These are phyloP conservation scores for Anoura caudifer DNA, from an alignment of 2,113 vertebrate species.

Conservation along the genomic window DNA sequence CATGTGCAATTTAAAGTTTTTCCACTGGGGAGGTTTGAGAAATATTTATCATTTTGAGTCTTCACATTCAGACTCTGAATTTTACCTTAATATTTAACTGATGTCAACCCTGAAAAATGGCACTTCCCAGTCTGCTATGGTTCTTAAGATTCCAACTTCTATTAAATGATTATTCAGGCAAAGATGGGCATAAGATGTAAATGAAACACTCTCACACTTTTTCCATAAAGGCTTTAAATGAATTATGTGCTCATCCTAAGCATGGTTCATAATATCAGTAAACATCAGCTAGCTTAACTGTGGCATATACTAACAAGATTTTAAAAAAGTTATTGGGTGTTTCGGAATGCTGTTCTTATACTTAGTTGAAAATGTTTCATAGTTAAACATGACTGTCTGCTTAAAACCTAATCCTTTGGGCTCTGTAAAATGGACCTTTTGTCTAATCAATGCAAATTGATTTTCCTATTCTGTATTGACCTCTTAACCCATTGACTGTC, in stretches of 20 bases:
- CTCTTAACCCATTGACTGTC: constrained; percentile 90
- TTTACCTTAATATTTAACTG: constrained; percentile 70
- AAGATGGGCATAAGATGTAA: constrained; percentile 74
- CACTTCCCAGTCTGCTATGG: constrained; percentile 16
- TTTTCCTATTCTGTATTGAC: constrained; percentile 98
- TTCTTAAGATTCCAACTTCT: constrained; percentile 68
- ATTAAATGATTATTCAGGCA: constrained; percentile 61
- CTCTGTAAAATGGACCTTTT: constrained; percentile 98
- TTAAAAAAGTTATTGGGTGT: constrained; percentile 72
- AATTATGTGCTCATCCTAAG: constrained; percentile 75
- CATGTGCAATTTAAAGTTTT: constrained; percentile 37
- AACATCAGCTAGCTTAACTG: constrained; percentile 78
- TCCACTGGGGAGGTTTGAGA: neutral
- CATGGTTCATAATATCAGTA: constrained; percentile 77
- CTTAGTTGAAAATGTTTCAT: constrained; percentile 79
- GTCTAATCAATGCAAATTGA: constrained; percentile 99
- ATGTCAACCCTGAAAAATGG: constrained; percentile 42
- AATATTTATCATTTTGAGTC: constrained; percentile 32
- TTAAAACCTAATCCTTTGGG: constrained; percentile 95
- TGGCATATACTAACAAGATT: constrained; percentile 74
- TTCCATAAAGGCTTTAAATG: constrained; percentile 74
- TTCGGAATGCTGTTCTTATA: constrained; percentile 79
- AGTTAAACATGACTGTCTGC: constrained; percentile 92
- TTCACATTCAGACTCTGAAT: constrained; percentile 45
- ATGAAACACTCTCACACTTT: constrained; percentile 71